A percentile compares a stretch with the other conserved stretches of the same genome.
These are phyloP conservation scores for Engraulis encrasicolus DNA, from an alignment of 2,113 vertebrate species.

Conservation along the genomic window DNA sequence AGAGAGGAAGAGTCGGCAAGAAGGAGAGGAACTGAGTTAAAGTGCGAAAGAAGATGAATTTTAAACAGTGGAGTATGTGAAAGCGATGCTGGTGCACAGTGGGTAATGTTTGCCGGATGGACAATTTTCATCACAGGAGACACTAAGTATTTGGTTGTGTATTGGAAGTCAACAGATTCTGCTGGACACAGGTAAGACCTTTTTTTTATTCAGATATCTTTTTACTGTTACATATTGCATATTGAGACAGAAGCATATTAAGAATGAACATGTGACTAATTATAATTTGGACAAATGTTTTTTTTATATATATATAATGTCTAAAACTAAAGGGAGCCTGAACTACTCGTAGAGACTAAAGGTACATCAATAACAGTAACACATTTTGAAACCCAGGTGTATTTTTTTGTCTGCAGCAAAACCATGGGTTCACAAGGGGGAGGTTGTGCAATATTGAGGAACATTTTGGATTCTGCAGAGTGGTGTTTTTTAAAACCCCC, in stretches of 20 bases:
- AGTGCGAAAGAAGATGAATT: background rate
- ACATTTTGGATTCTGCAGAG: background rate
- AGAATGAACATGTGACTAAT: too few relatives aligned
- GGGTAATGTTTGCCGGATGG: background rate
- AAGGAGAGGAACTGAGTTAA: background rate
- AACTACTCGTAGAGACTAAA: background rate
- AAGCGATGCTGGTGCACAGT: background rate
- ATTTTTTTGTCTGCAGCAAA: background rate
- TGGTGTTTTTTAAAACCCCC: background rate
- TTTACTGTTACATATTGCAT: too few relatives aligned
- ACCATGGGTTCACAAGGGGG: background rate
- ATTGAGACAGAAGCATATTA: too few relatives aligned
- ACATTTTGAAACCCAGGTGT: background rate
- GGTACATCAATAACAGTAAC: background rate
- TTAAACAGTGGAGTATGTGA: background rate
- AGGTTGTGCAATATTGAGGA: background rate
- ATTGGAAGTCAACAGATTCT: background rate
- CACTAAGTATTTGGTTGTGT: background rate
- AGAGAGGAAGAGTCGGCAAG: background rate
- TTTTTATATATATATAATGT: too few relatives aligned
- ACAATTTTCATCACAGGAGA: background rate
- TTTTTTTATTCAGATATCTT: background rate
- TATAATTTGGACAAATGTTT: too few relatives aligned
- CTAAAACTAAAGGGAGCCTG: too few relatives aligned
- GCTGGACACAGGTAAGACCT: constrained; percentile 10